phyloP scores from a whole-genome alignment of 92 coral and sea anemone genomes.

The Actinernus sp. region DNA sequence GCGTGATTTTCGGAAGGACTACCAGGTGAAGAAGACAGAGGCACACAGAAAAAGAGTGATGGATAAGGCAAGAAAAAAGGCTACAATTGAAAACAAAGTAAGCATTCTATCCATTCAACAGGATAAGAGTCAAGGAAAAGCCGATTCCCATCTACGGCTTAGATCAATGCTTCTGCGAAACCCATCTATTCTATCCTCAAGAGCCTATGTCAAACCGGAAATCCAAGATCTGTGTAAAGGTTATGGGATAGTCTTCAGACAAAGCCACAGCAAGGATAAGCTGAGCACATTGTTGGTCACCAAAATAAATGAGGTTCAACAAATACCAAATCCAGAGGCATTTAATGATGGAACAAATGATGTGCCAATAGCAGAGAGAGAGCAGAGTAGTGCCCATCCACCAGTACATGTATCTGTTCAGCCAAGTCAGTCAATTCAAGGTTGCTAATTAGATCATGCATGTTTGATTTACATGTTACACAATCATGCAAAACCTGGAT shows the following conservation, averaged over 20 bases:
- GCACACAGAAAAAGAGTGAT: slow-evolving; percentile 56
- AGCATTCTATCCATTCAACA: background rate
- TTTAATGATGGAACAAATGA: too few species aligned
- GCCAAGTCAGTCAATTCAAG: too few species aligned
- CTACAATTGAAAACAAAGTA: background rate
- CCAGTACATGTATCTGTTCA: too few species aligned
- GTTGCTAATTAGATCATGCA: too few species aligned
- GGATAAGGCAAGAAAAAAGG: background rate
- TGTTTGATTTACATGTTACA: too few species aligned
- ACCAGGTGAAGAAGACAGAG: slow-evolving; percentile 50
- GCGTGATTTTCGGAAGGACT: slow-evolving; percentile 39
- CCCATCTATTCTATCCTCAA: background rate
- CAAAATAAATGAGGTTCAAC: too few species aligned
- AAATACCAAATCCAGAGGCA: too few species aligned
- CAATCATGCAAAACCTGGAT: too few species aligned
- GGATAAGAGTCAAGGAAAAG: background rate
- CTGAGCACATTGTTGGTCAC: too few species aligned
- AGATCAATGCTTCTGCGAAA: background rate
- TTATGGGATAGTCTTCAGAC: background rate
- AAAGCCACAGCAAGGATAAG: background rate
- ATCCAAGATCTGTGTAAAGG: background rate
- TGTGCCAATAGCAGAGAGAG: too few species aligned
- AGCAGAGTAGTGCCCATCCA: too few species aligned
- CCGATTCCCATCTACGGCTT: background rate
- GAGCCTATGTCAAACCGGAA: background rate